Evolutionary conservation across 2,113 vertebrate species (phyloP), one percentile per base, ranked within the genome.

Genomic region (Perca schrenkii): DNA sequence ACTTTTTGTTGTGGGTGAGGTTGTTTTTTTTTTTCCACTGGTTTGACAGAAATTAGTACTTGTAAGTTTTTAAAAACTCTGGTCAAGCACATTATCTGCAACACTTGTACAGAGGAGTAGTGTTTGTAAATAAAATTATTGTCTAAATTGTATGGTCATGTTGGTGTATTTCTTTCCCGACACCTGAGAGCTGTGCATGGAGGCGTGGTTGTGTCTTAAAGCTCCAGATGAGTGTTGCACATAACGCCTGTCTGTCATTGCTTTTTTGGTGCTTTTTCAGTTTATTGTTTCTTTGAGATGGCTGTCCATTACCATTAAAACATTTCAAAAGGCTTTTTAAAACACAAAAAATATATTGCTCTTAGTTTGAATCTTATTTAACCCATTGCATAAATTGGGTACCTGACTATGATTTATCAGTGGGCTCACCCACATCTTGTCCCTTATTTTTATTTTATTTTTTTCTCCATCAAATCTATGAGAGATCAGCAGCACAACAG

Each of bases 91-190:
- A 90, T 89, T 84, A 88, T 90, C 88, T 91, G 88, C 92, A 89
- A 88, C 88, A 88, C 87, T 82, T 95, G 94, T 95, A 95, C 90
- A 93, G 87, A 91, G 82, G 79, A 88, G 83, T 91, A 92, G 93
- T 92, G 83, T 92, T 93, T 94, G 92, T 94, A 88, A 95, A 95
- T 95, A 95, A 95, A 95, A 90, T 84, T 69, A 90, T 89, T 89
- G 87, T 94, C 85, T 92, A 90, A 94, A 93, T 91, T 92, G 86
- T 94, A 80, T 86, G 74, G 82, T 90, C 83, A 87, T 93, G 88
- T 92, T 86, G 87, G 89, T 87, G 91, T 94, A 87, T 93, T 93
- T 94, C 75, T 95, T 94, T 92, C 83, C 83, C 15, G 72, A 86
- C 75, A 68, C 82, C 74, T 83, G 50, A 61, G 77, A 88, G 84